Evolutionary conservation across 1,140 invertebrate genomes (phyloP).

Genomic region (Macrocentrus cingulum): DNA sequence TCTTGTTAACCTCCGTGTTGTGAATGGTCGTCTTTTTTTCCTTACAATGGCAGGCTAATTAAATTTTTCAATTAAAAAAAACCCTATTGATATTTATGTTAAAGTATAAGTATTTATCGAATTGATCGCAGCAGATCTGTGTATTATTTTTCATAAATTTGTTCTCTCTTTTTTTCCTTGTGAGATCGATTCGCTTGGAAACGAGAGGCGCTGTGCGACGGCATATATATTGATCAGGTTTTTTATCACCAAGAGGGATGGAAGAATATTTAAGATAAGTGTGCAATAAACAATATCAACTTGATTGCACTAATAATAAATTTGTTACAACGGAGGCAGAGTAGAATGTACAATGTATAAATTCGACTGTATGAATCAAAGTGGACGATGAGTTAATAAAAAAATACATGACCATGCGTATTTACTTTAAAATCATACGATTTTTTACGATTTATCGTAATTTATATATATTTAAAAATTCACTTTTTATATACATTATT

Average conservation of each 20-base stretch:
- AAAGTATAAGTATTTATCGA: constrained; percentile 1
- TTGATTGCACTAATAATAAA: constrained; percentile 48
- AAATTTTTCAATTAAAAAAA: neutral
- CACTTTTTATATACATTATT: neutral
- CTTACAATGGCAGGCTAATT: no score
- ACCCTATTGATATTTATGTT: constrained; percentile 1
- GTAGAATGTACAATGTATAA: constrained; percentile 16
- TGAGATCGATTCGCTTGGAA: no score
- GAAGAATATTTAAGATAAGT: neutral
- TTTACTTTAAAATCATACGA: constrained; percentile 24
- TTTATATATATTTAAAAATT: no score
- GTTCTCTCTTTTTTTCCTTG: no score
- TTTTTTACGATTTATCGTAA: neutral
- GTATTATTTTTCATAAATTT: no score
- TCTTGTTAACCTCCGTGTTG: no score
- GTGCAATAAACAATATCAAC: constrained; percentile 51
- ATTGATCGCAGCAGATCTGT: no score
- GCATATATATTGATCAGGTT: no score
- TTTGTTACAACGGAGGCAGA: constrained; percentile 3
- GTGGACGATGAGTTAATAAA: constrained; percentile 46
- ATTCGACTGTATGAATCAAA: constrained; percentile 35
- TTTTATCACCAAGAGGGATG: no score
- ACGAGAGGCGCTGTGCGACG: no score
- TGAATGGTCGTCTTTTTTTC: no score
- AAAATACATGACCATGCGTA: constrained; percentile 54